Evolutionary conservation across 2,888 invertebrate genomes (phyloP).

Genomic region (Leptinotarsa juncta): DNA sequence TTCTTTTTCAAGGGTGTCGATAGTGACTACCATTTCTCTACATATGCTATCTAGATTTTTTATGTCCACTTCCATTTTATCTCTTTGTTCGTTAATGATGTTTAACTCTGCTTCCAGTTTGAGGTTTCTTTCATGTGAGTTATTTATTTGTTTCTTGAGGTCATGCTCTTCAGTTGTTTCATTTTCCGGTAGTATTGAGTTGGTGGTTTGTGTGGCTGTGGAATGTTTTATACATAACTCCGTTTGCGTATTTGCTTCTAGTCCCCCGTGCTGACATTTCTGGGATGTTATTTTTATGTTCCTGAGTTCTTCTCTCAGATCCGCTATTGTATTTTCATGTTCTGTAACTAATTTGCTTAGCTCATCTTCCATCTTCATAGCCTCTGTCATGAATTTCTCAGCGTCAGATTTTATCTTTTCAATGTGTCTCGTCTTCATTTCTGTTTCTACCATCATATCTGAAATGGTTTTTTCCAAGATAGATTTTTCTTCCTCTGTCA

Average conservation of each 20-base stretch:
- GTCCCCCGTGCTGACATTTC: not conserved
- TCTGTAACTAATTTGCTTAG: not conserved
- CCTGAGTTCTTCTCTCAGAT: not conserved
- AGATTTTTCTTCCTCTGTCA: not conserved
- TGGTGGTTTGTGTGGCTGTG: not conserved
- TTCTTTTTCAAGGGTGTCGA: too few species aligned
- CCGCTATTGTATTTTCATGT: not conserved
- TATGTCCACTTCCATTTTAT: too few species aligned
- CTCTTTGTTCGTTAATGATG: too few species aligned
- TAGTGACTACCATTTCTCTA: too few species aligned
- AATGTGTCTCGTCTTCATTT: not conserved
- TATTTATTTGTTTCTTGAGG: too few species aligned
- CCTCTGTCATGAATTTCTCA: not conserved
- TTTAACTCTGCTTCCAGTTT: too few species aligned
- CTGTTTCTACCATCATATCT: not conserved
- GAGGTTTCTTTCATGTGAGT: too few species aligned
- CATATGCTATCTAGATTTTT: too few species aligned
- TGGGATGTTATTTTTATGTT: not conserved
- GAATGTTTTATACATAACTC: not conserved
- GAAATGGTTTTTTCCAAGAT: not conserved
- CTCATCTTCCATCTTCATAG: not conserved
- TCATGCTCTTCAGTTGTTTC: too few species aligned
- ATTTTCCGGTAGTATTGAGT: not conserved
- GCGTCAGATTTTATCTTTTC: not conserved
- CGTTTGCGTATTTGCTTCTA: not conserved